Conservation (phyloP, 64 coral and sea anemone species). For the Montipora sp. region DNA sequence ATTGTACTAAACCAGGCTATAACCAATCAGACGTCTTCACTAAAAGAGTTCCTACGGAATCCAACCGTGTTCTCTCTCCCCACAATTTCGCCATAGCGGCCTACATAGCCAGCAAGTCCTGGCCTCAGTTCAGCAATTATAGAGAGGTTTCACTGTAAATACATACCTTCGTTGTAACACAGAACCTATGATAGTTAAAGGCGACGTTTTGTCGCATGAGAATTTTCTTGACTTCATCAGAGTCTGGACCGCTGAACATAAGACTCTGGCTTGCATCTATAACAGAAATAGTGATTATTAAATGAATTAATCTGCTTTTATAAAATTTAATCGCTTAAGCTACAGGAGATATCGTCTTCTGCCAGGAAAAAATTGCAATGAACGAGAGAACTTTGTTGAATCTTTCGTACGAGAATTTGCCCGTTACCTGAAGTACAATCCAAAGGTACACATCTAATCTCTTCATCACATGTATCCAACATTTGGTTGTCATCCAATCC, state of each 20-base stretch:
- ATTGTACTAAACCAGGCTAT: too few species aligned
- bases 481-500: constrained; percentile 26
- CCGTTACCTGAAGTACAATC: constrained; percentile 69
- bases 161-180: constrained; percentile 58
- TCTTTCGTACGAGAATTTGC: too few species aligned
- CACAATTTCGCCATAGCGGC: too few species aligned
- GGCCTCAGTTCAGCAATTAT: neutral
- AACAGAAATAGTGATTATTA: neutral
- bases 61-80: too few species aligned
- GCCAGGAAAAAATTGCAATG: too few species aligned
- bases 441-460: constrained; percentile 65
- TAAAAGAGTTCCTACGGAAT: too few species aligned
- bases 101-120: too few species aligned
- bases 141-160: neutral
- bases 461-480: constrained; percentile 42
- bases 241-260: constrained; percentile 53
- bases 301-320: too few species aligned
- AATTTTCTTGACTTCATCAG: constrained; percentile 35
- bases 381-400: too few species aligned
- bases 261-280: constrained; percentile 41
- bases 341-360: too few species aligned
- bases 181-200: constrained; percentile 70
- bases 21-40: too few species aligned
- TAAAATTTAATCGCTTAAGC: too few species aligned
- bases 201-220: constrained; percentile 47